phyloP scores from a whole-genome alignment of 2,797 vertebrate genomes.

The Bradypodion ventrale region DNA sequence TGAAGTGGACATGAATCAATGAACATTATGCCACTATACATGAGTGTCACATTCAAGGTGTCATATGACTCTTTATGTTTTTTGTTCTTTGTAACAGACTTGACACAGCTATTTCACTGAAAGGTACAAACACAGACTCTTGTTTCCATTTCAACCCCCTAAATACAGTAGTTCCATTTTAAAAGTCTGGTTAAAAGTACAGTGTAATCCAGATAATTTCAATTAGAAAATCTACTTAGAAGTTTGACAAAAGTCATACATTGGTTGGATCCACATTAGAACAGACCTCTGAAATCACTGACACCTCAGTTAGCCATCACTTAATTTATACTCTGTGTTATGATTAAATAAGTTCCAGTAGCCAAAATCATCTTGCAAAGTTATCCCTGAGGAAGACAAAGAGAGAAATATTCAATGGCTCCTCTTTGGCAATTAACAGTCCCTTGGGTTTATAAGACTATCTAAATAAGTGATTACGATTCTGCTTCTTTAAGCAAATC shows the following conservation, averaged over 20 bases:
- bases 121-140: constrained; percentile 26
- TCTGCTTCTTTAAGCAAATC: no score
- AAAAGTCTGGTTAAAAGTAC: constrained; percentile 55
- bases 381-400: no score
- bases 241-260: not conserved
- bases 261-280: not conserved
- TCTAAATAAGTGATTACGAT: no score
- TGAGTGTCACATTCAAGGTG: not conserved
- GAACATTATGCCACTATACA: not conserved
- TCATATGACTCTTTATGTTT: not conserved
- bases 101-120: not conserved
- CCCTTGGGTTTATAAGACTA: no score
- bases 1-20: not conserved
- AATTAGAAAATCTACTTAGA: not conserved
- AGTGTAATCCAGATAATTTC: not conserved
- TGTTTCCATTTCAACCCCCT: constrained; percentile 5
- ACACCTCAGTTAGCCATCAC: not conserved
- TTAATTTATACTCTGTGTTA: no score
- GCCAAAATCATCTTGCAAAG: no score
- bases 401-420: no score
- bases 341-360: not conserved
- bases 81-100: not conserved
- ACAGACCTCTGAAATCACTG: not conserved
- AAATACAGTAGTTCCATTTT: constrained; percentile 37
- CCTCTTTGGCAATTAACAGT: no score